phyloP scores from a whole-genome alignment of 1,140 invertebrate species.

The Carcinoscorpius rotundicauda region DNA sequence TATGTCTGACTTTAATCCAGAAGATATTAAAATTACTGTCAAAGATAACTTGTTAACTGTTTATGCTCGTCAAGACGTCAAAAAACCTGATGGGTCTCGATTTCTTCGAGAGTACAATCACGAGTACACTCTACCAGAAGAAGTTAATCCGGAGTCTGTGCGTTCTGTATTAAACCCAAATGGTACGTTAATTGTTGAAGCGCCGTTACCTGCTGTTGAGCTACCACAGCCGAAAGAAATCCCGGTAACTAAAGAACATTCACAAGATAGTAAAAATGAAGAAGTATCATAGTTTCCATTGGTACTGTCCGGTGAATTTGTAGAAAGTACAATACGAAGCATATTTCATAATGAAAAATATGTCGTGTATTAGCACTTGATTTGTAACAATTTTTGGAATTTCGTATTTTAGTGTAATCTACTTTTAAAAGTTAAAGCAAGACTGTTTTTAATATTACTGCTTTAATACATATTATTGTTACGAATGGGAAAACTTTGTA shows the following conservation, averaged over 20 bases:
- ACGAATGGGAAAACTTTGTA: no score
- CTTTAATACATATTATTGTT: no score
- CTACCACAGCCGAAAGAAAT: conserved; percentile 9
- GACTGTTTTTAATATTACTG: no score
- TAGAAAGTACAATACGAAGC: no score
- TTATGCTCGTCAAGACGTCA: conserved; percentile 25
- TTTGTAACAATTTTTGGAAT: no score
- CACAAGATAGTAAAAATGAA: no score
- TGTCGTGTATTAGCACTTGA: no score
- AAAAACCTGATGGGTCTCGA: conserved; percentile 26
- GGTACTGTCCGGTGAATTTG: no score
- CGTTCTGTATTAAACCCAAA: conserved; percentile 10
- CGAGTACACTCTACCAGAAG: conserved; percentile 33
- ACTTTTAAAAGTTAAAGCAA: no score
- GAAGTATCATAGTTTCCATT: no score
- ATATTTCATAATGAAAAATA: no score
- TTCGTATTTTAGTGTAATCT: no score
- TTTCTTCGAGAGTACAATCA: conserved; percentile 32
- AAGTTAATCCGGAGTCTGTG: conserved; percentile 26
- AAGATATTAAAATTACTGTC: conserved; percentile 28
- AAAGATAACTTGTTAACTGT: conserved; percentile 27
- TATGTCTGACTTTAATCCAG: conserved; percentile 26
- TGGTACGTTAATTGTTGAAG: conserved; percentile 14
- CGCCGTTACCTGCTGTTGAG: conserved; percentile 14
- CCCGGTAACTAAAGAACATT: conserved; percentile 12